These are phyloP conservation scores for Psephotus haematonotus DNA, from an alignment of 2,113 vertebrate species.

Conservation along the genomic window DNA sequence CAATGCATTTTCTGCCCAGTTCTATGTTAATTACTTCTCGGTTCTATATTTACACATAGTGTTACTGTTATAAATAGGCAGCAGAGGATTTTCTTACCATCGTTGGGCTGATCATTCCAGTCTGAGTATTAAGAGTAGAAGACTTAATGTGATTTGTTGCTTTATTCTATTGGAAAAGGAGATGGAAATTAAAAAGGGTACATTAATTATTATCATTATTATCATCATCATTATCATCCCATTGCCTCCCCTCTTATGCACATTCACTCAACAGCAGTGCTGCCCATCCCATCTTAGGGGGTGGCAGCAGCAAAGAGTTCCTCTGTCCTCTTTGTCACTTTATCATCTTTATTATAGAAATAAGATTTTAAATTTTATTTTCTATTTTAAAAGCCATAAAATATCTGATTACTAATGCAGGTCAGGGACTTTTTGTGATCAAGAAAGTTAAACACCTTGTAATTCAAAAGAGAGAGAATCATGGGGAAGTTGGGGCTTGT, in stretches of 20 bases:
- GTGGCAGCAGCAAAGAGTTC: neutral
- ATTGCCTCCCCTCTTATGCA: neutral
- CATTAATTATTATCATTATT: neutral
- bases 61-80: neutral
- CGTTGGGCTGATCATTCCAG: neutral
- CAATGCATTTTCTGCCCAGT: neutral
- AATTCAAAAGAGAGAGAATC: neutral
- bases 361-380: neutral
- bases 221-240: neutral
- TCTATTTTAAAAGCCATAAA: neutral
- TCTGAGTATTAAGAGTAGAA: neutral
- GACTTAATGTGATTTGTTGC: neutral
- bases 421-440: neutral
- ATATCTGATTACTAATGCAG: neutral
- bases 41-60: neutral
- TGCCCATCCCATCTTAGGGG: neutral
- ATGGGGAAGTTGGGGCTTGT: neutral
- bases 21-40: neutral
- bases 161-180: neutral
- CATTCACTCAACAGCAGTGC: accelerated
- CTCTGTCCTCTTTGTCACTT: accelerated
- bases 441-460: neutral
- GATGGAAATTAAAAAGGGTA: neutral
- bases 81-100: neutral
- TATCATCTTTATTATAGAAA: neutral